phyloP scores from a whole-genome alignment of 2,113 vertebrate genomes.

The Neoarius graeffei region DNA sequence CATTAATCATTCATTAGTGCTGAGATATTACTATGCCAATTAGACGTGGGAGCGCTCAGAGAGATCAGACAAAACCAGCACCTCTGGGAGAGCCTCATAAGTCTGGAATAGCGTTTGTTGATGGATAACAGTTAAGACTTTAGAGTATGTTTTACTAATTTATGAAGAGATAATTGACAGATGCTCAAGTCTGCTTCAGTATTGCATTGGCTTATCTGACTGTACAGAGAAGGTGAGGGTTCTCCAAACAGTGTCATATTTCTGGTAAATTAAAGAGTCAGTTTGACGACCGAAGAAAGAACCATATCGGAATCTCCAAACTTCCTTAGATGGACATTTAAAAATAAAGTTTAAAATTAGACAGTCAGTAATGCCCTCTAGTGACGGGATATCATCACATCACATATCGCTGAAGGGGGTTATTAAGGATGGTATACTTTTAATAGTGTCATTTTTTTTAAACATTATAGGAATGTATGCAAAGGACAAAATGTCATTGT shows the following conservation, averaged over 20 bases:
- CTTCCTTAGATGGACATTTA: conserved; percentile 50
- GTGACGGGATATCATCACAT: not conserved
- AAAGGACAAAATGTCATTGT: not conserved
- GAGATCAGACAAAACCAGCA: conserved; percentile 56
- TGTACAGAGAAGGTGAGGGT: not conserved
- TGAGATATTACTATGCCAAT: conserved; percentile 71
- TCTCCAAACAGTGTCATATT: conserved; percentile 43
- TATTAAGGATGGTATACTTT: not conserved
- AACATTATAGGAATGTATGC: not conserved
- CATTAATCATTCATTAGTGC: conserved; percentile 75
- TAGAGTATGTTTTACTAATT: conserved; percentile 5
- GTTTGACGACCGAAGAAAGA: conserved; percentile 71
- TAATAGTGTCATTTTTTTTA: not conserved
- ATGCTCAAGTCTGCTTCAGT: conserved; percentile 36
- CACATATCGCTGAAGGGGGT: not conserved
- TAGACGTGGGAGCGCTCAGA: conserved; percentile 67
- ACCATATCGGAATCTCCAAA: conserved; percentile 66
- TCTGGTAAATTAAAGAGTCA: conserved; percentile 69
- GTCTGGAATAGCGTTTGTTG: not conserved
- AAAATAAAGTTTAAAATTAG: not conserved
- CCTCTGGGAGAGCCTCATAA: not conserved
- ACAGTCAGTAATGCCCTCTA: conserved; percentile 43
- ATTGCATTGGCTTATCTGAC: conserved; percentile 2
- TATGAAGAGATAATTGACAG: conserved; percentile 15
- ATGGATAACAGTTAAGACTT: conserved; percentile 7